Evolutionary conservation across 2,888 invertebrate genomes (phyloP).

Genomic region (Amiota minor): DNA sequence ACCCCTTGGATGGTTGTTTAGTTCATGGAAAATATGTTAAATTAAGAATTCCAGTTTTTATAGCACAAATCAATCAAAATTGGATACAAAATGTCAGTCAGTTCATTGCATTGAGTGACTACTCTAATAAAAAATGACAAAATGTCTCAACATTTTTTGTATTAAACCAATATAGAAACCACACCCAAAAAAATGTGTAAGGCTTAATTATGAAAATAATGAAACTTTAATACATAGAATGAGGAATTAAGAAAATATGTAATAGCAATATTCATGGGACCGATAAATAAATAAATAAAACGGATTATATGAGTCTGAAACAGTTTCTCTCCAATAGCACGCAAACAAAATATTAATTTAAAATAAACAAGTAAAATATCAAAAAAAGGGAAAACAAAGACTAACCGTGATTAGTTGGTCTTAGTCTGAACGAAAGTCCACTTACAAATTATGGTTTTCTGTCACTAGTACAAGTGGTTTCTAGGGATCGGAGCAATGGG

Average conservation of each 20-base stretch:
- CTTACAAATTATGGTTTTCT: constrained; percentile 26
- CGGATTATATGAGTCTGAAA: constrained; percentile 24
- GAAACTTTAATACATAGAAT: background rate
- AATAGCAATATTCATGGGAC: background rate
- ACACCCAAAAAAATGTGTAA: constrained; percentile 16
- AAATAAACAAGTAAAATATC: constrained; percentile 26
- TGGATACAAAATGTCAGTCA: background rate
- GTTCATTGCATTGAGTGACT: background rate
- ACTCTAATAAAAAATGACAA: constrained; percentile 5
- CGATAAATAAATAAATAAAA: constrained; percentile 23
- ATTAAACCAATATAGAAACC: constrained; percentile 19
- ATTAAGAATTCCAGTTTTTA: background rate
- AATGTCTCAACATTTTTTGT: constrained; percentile 18
- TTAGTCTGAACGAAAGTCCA: background rate
- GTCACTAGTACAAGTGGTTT: constrained; percentile 2
- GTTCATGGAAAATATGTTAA: no score
- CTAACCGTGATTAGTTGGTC: background rate
- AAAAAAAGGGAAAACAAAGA: background rate
- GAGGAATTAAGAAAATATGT: background rate
- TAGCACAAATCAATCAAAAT: background rate
- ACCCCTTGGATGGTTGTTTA: no score
- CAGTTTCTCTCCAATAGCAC: constrained; percentile 19
- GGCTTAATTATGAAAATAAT: background rate
- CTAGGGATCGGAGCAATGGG: background rate
- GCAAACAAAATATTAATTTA: constrained; percentile 33